Base-by-base conservation (phyloP, 2,888 invertebrate species). In the Laothoe populi region DNA sequence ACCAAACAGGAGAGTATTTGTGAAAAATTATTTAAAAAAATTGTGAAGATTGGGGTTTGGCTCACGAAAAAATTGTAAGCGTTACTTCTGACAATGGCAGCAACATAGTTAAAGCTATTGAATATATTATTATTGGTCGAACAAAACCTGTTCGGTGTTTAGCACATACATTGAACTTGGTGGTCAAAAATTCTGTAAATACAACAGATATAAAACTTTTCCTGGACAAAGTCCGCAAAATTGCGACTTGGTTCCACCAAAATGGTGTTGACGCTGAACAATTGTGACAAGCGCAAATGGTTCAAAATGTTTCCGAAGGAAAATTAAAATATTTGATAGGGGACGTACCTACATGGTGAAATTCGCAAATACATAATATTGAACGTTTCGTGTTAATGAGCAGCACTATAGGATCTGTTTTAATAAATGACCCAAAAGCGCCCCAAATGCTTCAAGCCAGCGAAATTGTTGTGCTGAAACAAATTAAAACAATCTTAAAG, bases 361-460 rank as follows among this genome's bases (percentile, higher is more conserved):
- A 42, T n/a, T 75, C 66, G 35, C 65, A 66, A 61, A 58, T 69
- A 23, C 60, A 64, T 44, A 69, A 67, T 64, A 64, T 67, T 62
- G 63, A 65, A 63, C 59, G 63, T 59, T 66, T 68, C 45, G 4
- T 66, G 21, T 60, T 62, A 69, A 59, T 69, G 60, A 67, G 67
- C 42, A 57, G 60, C 26, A 65, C 21, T 38, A 66, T 74, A 23
- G 71, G 66, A 46, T 67, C 68, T 11, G 67, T 67, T 66, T 68
- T 78, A 35, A 61, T 70, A 62, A 71, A 66, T 23, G 66, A 72
- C 24, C 46, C 21, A 46, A 46, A 46, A 21, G 46, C 46, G 21
- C 65, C 64, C 69, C 42, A 19, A 68, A 71, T 64, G 77, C 59
- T 77, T 44, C 69, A 66, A 67, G 77, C 73, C 48, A 65, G 57